Percentiles rank a stretch among this genome's conserved stretches.
These are phyloP conservation scores for Heliconius erato DNA, from an alignment of 2,888 invertebrate genomes.

Conservation along the genomic window DNA sequence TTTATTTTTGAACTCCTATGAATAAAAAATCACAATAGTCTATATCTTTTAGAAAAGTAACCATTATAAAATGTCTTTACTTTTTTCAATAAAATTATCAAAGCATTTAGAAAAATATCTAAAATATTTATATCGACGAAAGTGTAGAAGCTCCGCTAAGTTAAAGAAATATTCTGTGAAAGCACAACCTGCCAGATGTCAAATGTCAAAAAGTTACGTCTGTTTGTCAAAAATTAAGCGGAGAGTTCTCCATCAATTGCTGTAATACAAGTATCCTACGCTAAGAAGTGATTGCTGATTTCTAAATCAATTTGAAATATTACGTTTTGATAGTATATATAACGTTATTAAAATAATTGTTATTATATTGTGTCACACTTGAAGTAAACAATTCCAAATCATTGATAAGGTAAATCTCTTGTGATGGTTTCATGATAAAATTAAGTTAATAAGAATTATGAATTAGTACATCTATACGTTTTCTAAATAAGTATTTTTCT, in stretches of 20 bases:
- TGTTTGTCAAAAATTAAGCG: neutral
- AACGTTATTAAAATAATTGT: neutral
- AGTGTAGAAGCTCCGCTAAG: neutral
- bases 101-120: neutral
- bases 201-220: neutral
- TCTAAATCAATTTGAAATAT: neutral
- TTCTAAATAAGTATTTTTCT: too few species aligned
- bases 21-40: neutral
- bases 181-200: neutral
- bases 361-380: neutral
- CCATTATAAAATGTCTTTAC: too few species aligned
- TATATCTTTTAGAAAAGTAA: neutral
- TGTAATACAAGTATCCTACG: neutral
- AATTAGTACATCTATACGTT: neutral
- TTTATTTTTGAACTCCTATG: too few species aligned
- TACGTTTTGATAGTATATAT: too few species aligned
- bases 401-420: slow-evolving; percentile 6
- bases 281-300: neutral
- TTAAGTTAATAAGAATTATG: neutral
- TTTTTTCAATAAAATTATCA: too few species aligned
- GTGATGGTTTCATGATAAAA: neutral
- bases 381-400: neutral
- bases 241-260: neutral
- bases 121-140: neutral
- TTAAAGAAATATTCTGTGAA: neutral